Evolutionary conservation across 1,140 invertebrate species (phyloP).

Genomic region (Ylistrum balloti): DNA sequence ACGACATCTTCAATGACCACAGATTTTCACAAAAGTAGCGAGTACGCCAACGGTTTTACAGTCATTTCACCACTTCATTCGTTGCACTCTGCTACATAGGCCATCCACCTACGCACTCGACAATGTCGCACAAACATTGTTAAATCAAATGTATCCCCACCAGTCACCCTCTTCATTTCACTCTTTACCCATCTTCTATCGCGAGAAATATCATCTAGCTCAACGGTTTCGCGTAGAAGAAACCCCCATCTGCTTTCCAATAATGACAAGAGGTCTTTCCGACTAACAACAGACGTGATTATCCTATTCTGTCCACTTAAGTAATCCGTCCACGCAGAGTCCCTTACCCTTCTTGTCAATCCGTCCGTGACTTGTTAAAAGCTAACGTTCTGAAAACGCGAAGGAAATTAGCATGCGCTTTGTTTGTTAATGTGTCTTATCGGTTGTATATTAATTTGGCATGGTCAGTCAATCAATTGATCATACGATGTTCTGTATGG

Average conservation of each 20-base stretch:
- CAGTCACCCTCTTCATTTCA: background rate
- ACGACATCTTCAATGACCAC: no score
- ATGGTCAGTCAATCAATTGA: no score
- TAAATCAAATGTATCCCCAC: background rate
- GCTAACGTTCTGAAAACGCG: background rate
- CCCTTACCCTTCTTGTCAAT: background rate
- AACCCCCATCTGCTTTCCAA: conserved; percentile 13
- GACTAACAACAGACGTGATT: background rate
- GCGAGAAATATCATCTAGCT: no score
- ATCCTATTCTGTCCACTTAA: background rate
- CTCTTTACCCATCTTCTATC: background rate
- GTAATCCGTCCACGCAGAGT: background rate
- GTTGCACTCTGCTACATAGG: background rate
- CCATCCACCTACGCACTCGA: background rate
- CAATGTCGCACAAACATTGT: background rate
- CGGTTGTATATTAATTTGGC: background rate
- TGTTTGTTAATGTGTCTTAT: background rate
- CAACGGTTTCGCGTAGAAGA: background rate
- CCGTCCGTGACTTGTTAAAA: background rate
- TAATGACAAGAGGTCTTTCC: background rate
- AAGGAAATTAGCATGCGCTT: background rate
- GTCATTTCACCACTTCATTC: background rate
- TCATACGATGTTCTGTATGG: no score
- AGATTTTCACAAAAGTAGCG: background rate
- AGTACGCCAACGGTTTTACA: background rate